phyloP scores from a whole-genome alignment of 1,140 invertebrate genomes.

The Pseudoatta argentina region DNA sequence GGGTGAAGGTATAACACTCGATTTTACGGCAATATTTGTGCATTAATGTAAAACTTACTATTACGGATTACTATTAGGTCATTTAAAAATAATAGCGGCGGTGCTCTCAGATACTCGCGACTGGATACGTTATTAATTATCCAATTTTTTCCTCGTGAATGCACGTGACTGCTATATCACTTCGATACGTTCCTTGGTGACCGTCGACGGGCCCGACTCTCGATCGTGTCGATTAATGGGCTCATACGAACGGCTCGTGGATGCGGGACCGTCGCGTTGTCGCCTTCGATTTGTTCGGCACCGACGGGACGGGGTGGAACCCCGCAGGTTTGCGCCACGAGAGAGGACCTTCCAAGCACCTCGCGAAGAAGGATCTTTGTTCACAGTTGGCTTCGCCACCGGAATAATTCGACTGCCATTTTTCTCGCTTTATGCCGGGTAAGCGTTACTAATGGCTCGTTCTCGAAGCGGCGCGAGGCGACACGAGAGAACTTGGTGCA shows the following conservation, averaged over 20 bases:
- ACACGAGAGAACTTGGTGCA: background rate
- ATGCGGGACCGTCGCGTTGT: constrained; percentile 36
- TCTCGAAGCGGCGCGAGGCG: constrained; percentile 51
- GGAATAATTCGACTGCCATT: constrained; percentile 80
- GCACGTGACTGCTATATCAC: background rate
- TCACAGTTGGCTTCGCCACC: constrained; percentile 64
- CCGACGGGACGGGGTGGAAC: constrained; percentile 61
- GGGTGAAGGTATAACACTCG: no score
- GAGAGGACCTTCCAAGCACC: constrained; percentile 62
- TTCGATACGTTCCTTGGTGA: constrained; percentile 24
- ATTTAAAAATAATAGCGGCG: background rate
- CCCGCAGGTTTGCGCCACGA: constrained; percentile 66
- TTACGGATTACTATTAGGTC: no score
- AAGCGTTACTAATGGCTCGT: constrained; percentile 80
- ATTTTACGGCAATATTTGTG: background rate
- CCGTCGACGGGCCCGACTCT: constrained; percentile 38
- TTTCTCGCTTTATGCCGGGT: constrained; percentile 80
- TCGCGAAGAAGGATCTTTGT: constrained; percentile 68
- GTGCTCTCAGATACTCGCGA: background rate
- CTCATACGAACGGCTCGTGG: constrained; percentile 22
- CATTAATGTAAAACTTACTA: no score
- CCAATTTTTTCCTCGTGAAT: constrained; percentile 35
- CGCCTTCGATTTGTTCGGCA: constrained; percentile 60
- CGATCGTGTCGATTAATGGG: constrained; percentile 70
- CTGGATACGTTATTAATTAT: constrained; percentile 43